Base-by-base conservation (phyloP, 2,797 vertebrate genomes). In the Astyanax mexicanus region DNA sequence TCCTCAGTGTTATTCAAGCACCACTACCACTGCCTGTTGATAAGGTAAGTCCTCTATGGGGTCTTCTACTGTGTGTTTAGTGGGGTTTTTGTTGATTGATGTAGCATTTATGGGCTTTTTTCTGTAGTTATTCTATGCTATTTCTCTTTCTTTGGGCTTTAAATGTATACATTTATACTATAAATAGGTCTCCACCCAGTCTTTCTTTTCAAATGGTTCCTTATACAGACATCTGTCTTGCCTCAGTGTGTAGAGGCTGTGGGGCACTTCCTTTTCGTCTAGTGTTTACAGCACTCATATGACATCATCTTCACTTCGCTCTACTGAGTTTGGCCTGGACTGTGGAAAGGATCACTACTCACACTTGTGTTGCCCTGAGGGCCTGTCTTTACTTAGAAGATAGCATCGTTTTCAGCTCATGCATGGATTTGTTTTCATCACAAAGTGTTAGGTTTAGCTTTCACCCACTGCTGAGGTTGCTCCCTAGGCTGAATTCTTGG, bases 11-110 rank as follows among this genome's bases (percentile, higher is more conserved):
- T 91, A 98, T 98, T 93, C 96, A 97, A 91, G 92, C 96, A 89
- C 95, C 97, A 72, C 92, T 97, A 89, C 95, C 98, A 85, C 95
- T 96, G 93, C 97, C 98, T 89, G 92, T 98, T 93, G 97, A 99
- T 91, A 99, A 99, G 97, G 97, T 99, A 95, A 97, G 94, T 57
- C 61, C 7, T 45, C n/a, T n/a, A n/a, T n/a, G n/a, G 4, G 6
- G 0, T 7, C 2, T 45, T n/a, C 47, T 4, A 1, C n/a, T 40
- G 21, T 3, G n/a, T 29, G 10, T 17, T 21, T 38, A 6, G 7
- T 6, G 44, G 71, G 47, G 25, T 29, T 32, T 17, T 29, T 37
- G 25, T 27, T 17, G 40, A 3, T 15, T n/a, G 15, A 23, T n/a
- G n/a, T n/a, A n/a, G n/a, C n/a, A n/a, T 12, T n/a, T 13, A 25